Evolutionary conservation across 2,797 vertebrate species (phyloP).

Genomic region (Rhynchonycteris naso): DNA sequence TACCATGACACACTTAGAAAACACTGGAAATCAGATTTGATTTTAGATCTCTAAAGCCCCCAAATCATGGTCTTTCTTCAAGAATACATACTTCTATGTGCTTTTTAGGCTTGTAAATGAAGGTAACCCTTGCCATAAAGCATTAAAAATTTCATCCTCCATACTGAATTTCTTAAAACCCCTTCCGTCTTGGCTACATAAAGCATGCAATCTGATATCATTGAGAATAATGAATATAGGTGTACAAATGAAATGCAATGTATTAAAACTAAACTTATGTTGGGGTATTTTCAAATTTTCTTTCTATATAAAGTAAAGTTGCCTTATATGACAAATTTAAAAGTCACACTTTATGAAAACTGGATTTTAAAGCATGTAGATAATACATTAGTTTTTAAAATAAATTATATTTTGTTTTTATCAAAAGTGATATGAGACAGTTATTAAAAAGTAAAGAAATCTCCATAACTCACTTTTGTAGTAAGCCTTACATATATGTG

Average conservation of each 20-base stretch:
- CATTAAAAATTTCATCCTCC: background rate
- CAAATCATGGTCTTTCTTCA: background rate
- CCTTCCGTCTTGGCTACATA: background rate
- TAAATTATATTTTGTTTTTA: background rate
- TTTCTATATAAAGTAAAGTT: background rate
- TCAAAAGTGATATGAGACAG: background rate
- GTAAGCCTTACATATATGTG: background rate
- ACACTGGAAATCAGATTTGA: background rate
- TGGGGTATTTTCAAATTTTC: background rate
- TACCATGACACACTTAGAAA: background rate
- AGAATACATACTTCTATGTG: background rate
- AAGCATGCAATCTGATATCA: background rate
- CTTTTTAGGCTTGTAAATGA: background rate
- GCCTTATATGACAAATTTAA: background rate
- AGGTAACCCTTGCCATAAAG: background rate
- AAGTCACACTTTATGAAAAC: background rate
- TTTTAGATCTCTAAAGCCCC: background rate
- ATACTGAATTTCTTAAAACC: background rate
- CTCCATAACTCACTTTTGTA: background rate
- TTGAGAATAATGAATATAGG: background rate
- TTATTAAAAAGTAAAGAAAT: constrained; percentile 12
- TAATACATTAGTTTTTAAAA: background rate
- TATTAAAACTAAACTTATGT: background rate
- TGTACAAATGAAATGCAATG: background rate
- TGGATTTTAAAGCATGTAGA: background rate